Percentiles rank a stretch among this genome's conserved stretches.
These are phyloP conservation scores for Gryllus bimaculatus DNA, from an alignment of 1,140 invertebrate genomes.

Conservation along the genomic window DNA sequence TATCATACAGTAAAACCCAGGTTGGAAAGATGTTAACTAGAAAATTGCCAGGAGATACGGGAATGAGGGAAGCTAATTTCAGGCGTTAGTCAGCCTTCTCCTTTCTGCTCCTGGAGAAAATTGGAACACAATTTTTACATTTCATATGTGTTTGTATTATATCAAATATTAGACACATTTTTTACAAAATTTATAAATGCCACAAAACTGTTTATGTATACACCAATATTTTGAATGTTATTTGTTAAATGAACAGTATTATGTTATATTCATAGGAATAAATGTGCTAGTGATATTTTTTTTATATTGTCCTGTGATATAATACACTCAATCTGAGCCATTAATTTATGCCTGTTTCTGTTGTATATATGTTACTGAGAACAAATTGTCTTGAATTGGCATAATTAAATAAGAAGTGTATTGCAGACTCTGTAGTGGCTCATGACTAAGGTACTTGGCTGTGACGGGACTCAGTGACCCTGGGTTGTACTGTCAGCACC, in stretches of 20 bases:
- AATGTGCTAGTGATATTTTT: background rate
- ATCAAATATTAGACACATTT: conserved; percentile 6
- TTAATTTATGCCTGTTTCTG: background rate
- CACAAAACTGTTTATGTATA: conserved; percentile 5
- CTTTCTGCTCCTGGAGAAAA: conserved; percentile 3
- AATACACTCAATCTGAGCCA: background rate
- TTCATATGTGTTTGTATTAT: background rate
- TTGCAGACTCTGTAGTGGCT: background rate
- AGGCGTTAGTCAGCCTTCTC: background rate
- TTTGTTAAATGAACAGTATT: conserved; percentile 6
- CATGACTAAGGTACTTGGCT: background rate
- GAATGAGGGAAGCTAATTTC: background rate
- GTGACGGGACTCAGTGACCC: conserved; percentile 2
- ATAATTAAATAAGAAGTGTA: background rate
- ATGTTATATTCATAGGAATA: conserved; percentile 6
- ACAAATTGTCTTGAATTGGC: background rate
- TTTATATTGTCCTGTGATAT: conserved; percentile 1
- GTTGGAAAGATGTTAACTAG: background rate
- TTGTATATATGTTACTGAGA: background rate
- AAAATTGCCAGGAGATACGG: background rate
- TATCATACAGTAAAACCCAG: conserved; percentile 12
- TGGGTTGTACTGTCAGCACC: background rate
- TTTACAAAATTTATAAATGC: conserved; percentile 6
- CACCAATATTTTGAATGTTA: conserved; percentile 5
- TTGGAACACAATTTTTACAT: conserved; percentile 2